Evolutionary conservation across 2,888 invertebrate species (phyloP), one percentile per base, ranked within the genome.

Genomic region (Eueremaeus valkanovi): DNA sequence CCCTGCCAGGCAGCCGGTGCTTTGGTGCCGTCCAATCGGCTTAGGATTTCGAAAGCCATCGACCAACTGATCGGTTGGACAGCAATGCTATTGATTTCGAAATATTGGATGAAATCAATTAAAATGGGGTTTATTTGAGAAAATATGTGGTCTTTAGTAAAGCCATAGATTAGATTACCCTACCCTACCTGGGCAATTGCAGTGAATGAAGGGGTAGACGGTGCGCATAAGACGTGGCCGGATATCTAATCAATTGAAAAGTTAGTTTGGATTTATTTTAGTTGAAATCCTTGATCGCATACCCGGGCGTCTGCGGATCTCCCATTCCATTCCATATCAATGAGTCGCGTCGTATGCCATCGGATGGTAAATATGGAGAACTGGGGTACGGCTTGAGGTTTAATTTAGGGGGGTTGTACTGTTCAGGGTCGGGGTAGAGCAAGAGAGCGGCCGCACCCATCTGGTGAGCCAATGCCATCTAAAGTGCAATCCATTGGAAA

Each of bases 291-390:
- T n/a, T n/a, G n/a, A 36, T 3, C 18, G 8, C 70, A 70, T 45
- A 83, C 0, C 82, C 82, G 0, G 82, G 83, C 1, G 84, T 84
- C 3, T 82, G 79, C 9, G 84, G 83, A 78, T 84, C 84, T 0
- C 84, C 84, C 63, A 79, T 78, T 1, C 81, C 80, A 13, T 79
- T 79, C 78, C 79, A 81, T 6, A 79, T 72, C 40, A 82, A 79
- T 18, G 82, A 81, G 9, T 84, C 84, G 27, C 83, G 79, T 77
- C 83, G 82, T 8, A 82, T 81, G 16, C 82, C 83, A 61, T 82
- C 81, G 1, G 81, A 80, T 0, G 84, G 84, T 68, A 84, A 79
- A 82, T 82, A 83, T 81, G 82, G 82, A 42, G 81, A 81, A 63
- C 82, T 79, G 0, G 84, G 83, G 79, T 83, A 84, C 8, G 81